Conservation (phyloP, 2,797 vertebrate species). For the Chelmon rostratus region DNA sequence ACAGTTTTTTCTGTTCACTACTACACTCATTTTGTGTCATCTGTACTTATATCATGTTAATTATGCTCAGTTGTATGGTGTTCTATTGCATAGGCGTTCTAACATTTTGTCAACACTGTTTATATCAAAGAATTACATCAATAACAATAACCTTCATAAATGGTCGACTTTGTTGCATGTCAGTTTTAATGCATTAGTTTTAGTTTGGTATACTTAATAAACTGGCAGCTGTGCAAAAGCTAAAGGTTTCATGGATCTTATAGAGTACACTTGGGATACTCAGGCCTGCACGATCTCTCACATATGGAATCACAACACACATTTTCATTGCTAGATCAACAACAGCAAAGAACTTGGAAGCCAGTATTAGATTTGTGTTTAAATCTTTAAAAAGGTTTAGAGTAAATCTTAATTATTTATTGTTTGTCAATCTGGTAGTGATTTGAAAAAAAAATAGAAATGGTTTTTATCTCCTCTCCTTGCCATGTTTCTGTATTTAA, state of each 20-base stretch:
- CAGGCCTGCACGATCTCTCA: too few relatives aligned
- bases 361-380: too few relatives aligned
- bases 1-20: too few relatives aligned
- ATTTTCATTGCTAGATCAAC: not conserved
- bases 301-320: too few relatives aligned
- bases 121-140: not conserved
- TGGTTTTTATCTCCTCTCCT: not conserved
- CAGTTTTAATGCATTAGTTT: not conserved
- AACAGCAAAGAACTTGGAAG: not conserved
- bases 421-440: too few relatives aligned
- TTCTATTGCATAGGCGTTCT: not conserved
- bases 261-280: too few relatives aligned
- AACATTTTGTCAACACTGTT: not conserved
- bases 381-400: not conserved
- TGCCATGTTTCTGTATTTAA: not conserved
- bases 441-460: conserved; percentile 3
- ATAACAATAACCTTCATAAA: not conserved
- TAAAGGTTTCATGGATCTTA: not conserved
- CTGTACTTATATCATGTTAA: not conserved
- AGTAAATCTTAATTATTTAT: not conserved
- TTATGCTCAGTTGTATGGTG: not conserved
- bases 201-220: not conserved
- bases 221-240: not conserved
- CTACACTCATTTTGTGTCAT: not conserved
- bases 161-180: not conserved